Base-by-base conservation (phyloP, 2,888 invertebrate species). In the Dasypogon diadema region DNA sequence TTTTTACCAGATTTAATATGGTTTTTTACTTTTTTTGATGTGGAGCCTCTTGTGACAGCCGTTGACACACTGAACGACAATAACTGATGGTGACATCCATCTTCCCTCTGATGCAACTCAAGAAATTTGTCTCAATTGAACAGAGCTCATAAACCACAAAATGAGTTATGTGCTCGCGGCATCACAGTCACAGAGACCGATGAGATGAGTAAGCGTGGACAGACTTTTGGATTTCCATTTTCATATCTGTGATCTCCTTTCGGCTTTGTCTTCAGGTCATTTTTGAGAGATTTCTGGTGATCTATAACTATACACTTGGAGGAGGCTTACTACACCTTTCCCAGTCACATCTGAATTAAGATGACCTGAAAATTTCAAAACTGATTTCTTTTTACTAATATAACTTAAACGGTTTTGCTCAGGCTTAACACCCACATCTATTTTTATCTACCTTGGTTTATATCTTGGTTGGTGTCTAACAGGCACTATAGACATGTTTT, bases 1-100 rank as follows among this genome's bases (percentile, higher is more conserved):
- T 75, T 77, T 77, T 77, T 68, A 74, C 70, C 56, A 72, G 70
- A 77, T 77, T 74, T 74, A 75, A 42, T 55, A 68, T 75, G 75
- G 75, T 75, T 55, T 55, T 55, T 22, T 55, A 16, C n/a, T 2
- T 10, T 55, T 55, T 55, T 22, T 8, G 24, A 14, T 74, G n/a
- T 14, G 16, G 26, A 58, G 46, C 26, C 42, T 34, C 46, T 74
- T 21, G 37, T 21, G 21, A 21, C 2, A 42, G 16, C 42, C 21
- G 73, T 56, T 73, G 73, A 73, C 73, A 73, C 56, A 56, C 70
- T 73, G 73, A 73, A 56, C 73, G 56, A 74, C 56, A 70, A 74
- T 74, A 58, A 74, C 74, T 58, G 42, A 74, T 60, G 74, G 74
- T 46, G 21, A 74, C 58, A 74, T 74, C 14, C 58, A 74, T 74